phyloP scores from a whole-genome alignment of 2,797 vertebrate species.

The Danio kyathit region DNA sequence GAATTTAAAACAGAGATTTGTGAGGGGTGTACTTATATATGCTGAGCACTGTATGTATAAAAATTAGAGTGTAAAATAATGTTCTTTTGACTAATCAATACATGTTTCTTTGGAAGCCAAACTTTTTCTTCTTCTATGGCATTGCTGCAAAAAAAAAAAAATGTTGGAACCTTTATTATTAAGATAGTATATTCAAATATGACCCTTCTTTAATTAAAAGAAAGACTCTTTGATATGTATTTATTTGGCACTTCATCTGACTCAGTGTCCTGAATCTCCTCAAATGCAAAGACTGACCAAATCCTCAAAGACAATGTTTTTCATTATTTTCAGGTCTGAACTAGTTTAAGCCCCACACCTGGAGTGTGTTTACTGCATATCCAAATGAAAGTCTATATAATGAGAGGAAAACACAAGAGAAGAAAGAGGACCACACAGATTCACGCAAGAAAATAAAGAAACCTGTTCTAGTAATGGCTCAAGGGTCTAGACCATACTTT shows the following conservation, averaged over 20 bases:
- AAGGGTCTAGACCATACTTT: slow-evolving; percentile 64
- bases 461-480: slow-evolving; percentile 64
- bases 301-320: slow-evolving; percentile 60
- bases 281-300: slow-evolving; percentile 27
- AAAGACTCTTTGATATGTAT: slow-evolving; percentile 14
- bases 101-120: too few relatives aligned
- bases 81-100: too few relatives aligned
- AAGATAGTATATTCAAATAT: too few relatives aligned
- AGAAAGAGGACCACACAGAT: background rate
- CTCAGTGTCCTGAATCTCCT: slow-evolving; percentile 24
- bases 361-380: slow-evolving; percentile 54
- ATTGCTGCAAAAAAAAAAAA: too few relatives aligned
- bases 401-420: slow-evolving; percentile 20
- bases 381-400: slow-evolving; percentile 64
- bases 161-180: too few relatives aligned
- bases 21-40: too few relatives aligned
- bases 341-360: slow-evolving; percentile 48
- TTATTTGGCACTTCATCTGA: slow-evolving; percentile 24
- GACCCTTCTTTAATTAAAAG: too few relatives aligned
- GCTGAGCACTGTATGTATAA: too few relatives aligned
- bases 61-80: too few relatives aligned
- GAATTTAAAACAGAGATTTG: too few relatives aligned
- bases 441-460: slow-evolving; percentile 8
- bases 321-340: slow-evolving; percentile 59
- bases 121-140: too few relatives aligned